These are phyloP conservation scores for Campodea augens DNA, from an alignment of 1,140 invertebrate genomes.

Conservation along the genomic window DNA sequence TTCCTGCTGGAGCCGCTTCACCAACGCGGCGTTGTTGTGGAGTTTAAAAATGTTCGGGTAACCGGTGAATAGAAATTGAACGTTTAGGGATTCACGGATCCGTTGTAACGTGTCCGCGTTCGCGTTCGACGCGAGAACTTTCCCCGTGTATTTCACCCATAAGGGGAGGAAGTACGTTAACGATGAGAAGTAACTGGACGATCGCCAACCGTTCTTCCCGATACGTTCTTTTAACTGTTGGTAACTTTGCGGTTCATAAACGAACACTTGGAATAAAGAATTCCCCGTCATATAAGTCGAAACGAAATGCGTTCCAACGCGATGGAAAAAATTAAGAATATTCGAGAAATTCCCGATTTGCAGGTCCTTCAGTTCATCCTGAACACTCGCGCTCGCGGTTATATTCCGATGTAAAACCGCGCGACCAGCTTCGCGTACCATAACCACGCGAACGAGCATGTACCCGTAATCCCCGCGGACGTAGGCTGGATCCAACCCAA, in stretches of 20 bases:
- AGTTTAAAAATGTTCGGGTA: conserved; percentile 51
- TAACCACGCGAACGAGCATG: conserved; percentile 31
- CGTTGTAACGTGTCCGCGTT: conserved; percentile 57
- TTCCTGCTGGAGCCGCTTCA: conserved; percentile 27
- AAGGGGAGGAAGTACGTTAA: conserved; percentile 57
- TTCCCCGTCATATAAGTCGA: conserved; percentile 65
- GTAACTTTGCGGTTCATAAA: conserved; percentile 55
- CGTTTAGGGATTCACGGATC: conserved; percentile 45
- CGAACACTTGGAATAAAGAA: conserved; percentile 71
- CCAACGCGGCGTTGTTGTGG: conserved; percentile 46
- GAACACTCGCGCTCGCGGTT: conserved; percentile 43
- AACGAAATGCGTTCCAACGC: conserved; percentile 68
- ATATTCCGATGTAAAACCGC: conserved; percentile 36
- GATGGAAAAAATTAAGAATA: conserved; percentile 53
- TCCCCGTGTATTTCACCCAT: conserved; percentile 59
- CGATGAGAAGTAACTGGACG: conserved; percentile 43
- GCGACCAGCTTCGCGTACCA: conserved; percentile 14
- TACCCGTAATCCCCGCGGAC: conserved; percentile 59
- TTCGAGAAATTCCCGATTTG: conserved; percentile 47
- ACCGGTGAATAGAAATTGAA: conserved; percentile 37
- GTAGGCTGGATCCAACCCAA: conserved; percentile 63
- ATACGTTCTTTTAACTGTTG: conserved; percentile 50
- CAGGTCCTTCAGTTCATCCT: conserved; percentile 40
- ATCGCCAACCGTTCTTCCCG: conserved; percentile 38
- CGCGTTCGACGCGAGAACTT: conserved; percentile 36